phyloP scores from a whole-genome alignment of 2,888 invertebrate genomes.

The Platynereis dumerilii region DNA sequence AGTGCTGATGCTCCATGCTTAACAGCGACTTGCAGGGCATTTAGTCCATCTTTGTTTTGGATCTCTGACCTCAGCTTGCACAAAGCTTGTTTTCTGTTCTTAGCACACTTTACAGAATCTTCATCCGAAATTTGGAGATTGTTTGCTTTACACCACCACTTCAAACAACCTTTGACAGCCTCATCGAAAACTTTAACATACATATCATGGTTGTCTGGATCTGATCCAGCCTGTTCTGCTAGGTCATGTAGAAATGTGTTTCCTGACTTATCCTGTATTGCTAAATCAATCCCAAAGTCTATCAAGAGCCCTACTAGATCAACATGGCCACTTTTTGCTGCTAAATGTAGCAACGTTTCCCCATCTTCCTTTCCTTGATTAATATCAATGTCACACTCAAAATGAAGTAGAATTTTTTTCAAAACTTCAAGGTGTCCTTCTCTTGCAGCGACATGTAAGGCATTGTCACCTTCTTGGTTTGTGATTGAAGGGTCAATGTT shows the following conservation, averaged over 20 bases:
- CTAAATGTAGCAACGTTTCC: background rate
- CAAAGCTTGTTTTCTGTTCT: background rate
- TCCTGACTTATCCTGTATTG: too few species aligned
- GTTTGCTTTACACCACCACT: slow-evolving; percentile 46
- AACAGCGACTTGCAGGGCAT: slow-evolving; percentile 47
- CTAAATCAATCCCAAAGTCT: too few species aligned
- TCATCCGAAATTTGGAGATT: slow-evolving; percentile 39
- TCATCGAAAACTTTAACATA: slow-evolving; percentile 43
- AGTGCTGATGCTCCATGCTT: slow-evolving; percentile 44
- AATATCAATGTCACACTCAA: background rate
- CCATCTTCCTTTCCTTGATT: background rate
- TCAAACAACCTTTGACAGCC: slow-evolving; percentile 39
- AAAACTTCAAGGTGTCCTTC: too few species aligned
- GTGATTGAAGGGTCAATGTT: slow-evolving; percentile 27
- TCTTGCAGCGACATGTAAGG: slow-evolving; percentile 49
- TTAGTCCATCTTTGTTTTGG: slow-evolving; percentile 42
- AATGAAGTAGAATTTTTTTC: too few species aligned
- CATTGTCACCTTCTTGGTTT: too few species aligned
- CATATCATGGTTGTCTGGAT: slow-evolving; percentile 27
- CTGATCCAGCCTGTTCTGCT: slow-evolving; percentile 34
- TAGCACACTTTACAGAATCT: slow-evolving; percentile 36
- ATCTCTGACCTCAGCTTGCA: too few species aligned
- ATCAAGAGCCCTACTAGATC: too few species aligned
- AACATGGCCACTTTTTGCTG: background rate
- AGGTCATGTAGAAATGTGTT: too few species aligned